A percentile compares a stretch with the other conserved stretches of the same genome.
These are phyloP conservation scores for Bufo gargarizans DNA, from an alignment of 2,113 vertebrate genomes.

Conservation along the genomic window DNA sequence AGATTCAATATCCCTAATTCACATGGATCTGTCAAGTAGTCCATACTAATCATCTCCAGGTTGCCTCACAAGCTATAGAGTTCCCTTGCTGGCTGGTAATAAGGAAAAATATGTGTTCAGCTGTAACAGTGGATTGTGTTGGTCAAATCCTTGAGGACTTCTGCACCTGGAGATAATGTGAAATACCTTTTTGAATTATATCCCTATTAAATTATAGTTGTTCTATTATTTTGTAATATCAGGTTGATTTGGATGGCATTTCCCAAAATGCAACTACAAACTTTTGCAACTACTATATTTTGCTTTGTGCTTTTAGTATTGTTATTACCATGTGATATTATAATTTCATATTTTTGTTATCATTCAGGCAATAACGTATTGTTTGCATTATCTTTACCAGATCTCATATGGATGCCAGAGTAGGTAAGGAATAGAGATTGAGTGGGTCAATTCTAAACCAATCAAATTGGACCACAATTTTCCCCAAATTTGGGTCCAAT, in stretches of 20 bases:
- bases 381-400: too few species aligned
- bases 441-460: too few species aligned
- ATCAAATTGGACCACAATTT: too few species aligned
- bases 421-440: too few species aligned
- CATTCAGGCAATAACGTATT: too few species aligned
- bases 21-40: slow-evolving; percentile 15
- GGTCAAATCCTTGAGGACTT: slow-evolving; percentile 14
- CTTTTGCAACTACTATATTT: too few species aligned
- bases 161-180: slow-evolving; percentile 42
- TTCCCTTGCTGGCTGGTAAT: slow-evolving; percentile 23
- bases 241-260: slow-evolving; percentile 11
- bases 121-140: slow-evolving; percentile 48
- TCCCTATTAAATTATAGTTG: slow-evolving; percentile 6
- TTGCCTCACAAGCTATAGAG: slow-evolving; percentile 34
- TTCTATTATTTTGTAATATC: slow-evolving; percentile 20
- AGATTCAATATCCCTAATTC: slow-evolving; percentile 33
- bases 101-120: slow-evolving; percentile 29
- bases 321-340: background rate
- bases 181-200: slow-evolving; percentile 33
- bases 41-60: slow-evolving; percentile 32
- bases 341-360: too few species aligned
- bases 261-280: background rate
- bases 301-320: background rate
- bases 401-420: too few species aligned
- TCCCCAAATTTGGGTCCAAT: too few species aligned